These are phyloP conservation scores for Pitta sordida DNA, from an alignment of 2,113 vertebrate genomes.

Conservation along the genomic window DNA sequence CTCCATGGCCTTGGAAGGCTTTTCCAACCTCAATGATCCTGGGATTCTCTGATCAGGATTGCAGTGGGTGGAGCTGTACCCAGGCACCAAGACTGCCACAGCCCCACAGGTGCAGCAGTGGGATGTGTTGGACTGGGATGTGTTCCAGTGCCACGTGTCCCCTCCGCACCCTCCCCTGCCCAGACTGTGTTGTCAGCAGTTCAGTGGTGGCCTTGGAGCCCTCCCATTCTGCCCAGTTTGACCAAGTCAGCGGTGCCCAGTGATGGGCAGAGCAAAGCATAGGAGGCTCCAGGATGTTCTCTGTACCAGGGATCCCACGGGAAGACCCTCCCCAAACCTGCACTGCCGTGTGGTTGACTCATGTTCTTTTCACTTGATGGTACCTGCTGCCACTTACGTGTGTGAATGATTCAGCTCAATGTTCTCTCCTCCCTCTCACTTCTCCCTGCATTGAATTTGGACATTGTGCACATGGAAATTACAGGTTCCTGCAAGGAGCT, in stretches of 20 bases:
- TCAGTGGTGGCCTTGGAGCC: not conserved
- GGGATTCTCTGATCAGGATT: not conserved
- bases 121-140: not conserved
- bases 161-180: not conserved
- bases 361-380: not conserved
- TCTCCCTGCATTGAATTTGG: not conserved
- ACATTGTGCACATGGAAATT: slow-evolving; percentile 12
- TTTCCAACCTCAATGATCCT: not conserved
- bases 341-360: not conserved
- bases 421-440: slow-evolving; percentile 18
- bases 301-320: not conserved
- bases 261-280: not conserved
- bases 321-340: not conserved
- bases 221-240: not conserved
- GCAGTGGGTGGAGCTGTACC: not conserved
- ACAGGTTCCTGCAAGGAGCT: not conserved
- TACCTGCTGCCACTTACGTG: not conserved
- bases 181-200: not conserved
- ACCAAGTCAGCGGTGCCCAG: not conserved
- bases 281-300: not conserved
- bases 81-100: not conserved
- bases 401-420: not conserved
- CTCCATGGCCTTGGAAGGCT: not conserved
- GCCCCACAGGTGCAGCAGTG: not conserved
- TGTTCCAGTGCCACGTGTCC: not conserved